A percentile compares a stretch with the other conserved stretches of the same genome.
phyloP scores from a whole-genome alignment of 2,113 vertebrate genomes.

The Sakesphorus luctuosus region DNA sequence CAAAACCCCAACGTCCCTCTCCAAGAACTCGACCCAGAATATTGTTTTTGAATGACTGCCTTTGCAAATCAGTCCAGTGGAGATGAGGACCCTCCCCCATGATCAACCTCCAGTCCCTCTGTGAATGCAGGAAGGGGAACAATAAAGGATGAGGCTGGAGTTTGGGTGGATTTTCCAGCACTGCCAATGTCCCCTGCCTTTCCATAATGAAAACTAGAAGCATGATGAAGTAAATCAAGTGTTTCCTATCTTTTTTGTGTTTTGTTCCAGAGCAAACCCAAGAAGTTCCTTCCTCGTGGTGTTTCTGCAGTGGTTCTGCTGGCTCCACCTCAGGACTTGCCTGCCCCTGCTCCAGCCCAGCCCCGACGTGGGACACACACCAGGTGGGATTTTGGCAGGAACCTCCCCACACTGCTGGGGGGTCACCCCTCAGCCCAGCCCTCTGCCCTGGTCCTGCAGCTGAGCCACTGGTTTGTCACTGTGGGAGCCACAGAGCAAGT shows the following conservation, averaged over 20 bases:
- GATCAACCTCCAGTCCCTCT: neutral
- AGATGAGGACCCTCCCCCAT: neutral
- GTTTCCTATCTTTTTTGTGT: neutral
- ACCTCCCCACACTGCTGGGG: rapidly evolving
- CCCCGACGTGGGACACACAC: neutral
- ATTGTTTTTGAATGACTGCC: constrained; percentile 63
- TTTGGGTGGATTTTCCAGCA: neutral
- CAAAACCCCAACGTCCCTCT: constrained; percentile 70
- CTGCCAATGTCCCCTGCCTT: neutral
- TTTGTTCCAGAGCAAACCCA: neutral
- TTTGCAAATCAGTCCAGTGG: constrained; percentile 29
- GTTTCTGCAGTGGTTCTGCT: neutral
- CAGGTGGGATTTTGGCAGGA: neutral
- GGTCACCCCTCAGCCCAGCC: neutral
- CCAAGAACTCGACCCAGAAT: constrained; percentile 67
- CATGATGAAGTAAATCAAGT: neutral
- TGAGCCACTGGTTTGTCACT: neutral
- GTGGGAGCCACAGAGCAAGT: neutral
- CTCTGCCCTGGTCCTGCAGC: neutral
- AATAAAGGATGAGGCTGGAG: neutral
- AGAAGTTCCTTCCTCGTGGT: neutral
- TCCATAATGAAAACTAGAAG: neutral
- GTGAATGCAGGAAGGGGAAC: neutral
- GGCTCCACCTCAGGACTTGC: neutral
- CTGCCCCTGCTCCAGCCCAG: neutral